Evolutionary conservation across 2,888 invertebrate species (phyloP).

Genomic region (Drosophila longiperda): DNA sequence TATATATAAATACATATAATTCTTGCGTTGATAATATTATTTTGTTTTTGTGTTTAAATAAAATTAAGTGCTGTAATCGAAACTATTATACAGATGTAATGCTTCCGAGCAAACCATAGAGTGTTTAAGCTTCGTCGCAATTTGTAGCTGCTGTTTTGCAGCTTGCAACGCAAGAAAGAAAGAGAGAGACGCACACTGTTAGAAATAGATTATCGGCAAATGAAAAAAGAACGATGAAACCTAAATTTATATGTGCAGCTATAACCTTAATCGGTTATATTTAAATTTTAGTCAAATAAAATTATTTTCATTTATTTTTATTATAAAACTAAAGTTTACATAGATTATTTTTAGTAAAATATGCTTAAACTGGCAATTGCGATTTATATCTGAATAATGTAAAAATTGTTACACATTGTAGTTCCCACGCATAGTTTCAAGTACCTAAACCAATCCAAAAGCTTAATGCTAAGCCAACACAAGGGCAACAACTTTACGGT

Average conservation of each 20-base stretch:
- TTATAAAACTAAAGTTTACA: background rate
- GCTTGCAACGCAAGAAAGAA: background rate
- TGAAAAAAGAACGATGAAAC: background rate
- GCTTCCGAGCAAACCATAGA: background rate
- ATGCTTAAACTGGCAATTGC: background rate
- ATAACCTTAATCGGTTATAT: background rate
- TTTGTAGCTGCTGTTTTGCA: conserved; percentile 14
- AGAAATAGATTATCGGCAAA: background rate
- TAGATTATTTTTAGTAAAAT: background rate
- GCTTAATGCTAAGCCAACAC: background rate
- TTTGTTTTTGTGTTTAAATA: background rate
- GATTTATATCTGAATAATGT: background rate
- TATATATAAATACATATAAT: background rate
- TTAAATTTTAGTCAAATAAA: background rate
- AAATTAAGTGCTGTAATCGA: background rate
- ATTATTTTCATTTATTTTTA: background rate
- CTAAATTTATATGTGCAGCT: background rate
- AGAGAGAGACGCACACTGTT: conserved; percentile 11
- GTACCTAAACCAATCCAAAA: background rate
- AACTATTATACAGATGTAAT: background rate
- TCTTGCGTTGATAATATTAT: background rate
- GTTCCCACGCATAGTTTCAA: background rate
- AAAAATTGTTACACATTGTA: background rate
- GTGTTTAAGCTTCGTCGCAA: conserved; percentile 12
- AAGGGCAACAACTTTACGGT: conserved; percentile 4